Percentiles rank a stretch among this genome's conserved stretches.
These are phyloP conservation scores for Empidonax traillii DNA, from an alignment of 2,113 vertebrate species.

Conservation along the genomic window DNA sequence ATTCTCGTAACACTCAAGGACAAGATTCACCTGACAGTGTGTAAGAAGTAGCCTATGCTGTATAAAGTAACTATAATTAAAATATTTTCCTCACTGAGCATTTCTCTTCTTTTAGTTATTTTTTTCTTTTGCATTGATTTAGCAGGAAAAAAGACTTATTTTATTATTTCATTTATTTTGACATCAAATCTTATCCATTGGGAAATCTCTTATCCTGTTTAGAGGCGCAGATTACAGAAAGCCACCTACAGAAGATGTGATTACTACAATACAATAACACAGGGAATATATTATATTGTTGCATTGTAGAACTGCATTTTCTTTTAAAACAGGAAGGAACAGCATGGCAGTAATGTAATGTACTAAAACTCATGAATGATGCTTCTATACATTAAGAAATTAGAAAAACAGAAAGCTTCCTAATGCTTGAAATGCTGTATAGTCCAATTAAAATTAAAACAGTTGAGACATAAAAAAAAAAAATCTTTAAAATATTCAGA, in stretches of 20 bases:
- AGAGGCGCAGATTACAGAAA: background rate
- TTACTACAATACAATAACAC: background rate
- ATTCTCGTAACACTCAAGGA: background rate
- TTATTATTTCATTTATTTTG: background rate
- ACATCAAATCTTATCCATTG: background rate
- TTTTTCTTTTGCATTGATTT: background rate
- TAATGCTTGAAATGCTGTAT: background rate
- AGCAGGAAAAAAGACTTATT: background rate
- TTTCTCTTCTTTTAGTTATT: no score
- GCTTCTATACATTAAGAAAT: background rate
- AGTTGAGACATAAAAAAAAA: background rate
- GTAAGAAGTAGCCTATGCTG: background rate
- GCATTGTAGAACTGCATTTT: background rate
- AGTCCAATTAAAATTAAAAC: background rate
- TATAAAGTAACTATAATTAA: background rate
- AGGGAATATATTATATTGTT: background rate
- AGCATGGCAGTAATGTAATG: background rate
- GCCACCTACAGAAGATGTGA: background rate
- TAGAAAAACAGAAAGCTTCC: background rate
- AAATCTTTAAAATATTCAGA: background rate
- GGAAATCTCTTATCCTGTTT: background rate
- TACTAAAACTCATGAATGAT: background rate
- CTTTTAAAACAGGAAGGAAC: background rate
- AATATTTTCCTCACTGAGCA: background rate
- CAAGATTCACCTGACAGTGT: background rate